These are phyloP conservation scores for Pseudobourletiella spinata DNA, from an alignment of 1,140 invertebrate species.

Conservation along the genomic window DNA sequence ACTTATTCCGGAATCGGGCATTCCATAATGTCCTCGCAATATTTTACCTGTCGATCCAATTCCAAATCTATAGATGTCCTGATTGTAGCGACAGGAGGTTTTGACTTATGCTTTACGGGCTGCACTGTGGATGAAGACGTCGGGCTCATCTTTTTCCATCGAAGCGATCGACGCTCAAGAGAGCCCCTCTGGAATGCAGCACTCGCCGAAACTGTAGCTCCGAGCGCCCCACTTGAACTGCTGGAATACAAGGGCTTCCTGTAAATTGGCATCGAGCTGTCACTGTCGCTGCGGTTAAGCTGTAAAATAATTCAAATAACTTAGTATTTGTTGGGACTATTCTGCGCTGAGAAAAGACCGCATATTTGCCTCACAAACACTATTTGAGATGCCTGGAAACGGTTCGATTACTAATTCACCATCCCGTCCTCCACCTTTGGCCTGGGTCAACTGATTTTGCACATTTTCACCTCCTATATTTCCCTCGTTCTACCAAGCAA, in stretches of 20 bases:
- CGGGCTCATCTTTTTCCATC: conserved; percentile 51
- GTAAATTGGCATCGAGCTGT: conserved; percentile 90
- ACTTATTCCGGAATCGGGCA: no score
- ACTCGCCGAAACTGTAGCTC: conserved; percentile 12
- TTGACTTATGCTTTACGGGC: conserved; percentile 16
- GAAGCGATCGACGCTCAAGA: conserved; percentile 49
- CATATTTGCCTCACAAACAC: no score
- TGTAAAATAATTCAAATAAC: conserved; percentile 41
- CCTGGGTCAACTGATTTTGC: no score
- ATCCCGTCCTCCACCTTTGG: no score
- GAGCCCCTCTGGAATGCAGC: conserved; percentile 79
- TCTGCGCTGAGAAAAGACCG: neutral
- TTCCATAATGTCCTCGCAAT: no score
- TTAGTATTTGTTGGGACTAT: neutral
- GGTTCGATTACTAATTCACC: no score
- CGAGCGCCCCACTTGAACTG: conserved; percentile 16
- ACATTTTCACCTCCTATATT: no score
- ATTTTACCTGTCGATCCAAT: conserved; percentile 63
- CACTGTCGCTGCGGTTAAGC: conserved; percentile 89
- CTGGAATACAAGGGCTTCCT: conserved; percentile 41
- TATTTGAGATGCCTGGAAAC: no score
- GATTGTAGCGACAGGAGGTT: conserved; percentile 16
- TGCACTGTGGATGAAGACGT: conserved; percentile 19
- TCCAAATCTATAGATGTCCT: conserved; percentile 84
- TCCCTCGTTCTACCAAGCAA: no score